These are phyloP conservation scores for Cliona cf. orientalis DNA, from an alignment of 37 sponge, comb jelly and placozoan genomes.

Conservation along the genomic window DNA sequence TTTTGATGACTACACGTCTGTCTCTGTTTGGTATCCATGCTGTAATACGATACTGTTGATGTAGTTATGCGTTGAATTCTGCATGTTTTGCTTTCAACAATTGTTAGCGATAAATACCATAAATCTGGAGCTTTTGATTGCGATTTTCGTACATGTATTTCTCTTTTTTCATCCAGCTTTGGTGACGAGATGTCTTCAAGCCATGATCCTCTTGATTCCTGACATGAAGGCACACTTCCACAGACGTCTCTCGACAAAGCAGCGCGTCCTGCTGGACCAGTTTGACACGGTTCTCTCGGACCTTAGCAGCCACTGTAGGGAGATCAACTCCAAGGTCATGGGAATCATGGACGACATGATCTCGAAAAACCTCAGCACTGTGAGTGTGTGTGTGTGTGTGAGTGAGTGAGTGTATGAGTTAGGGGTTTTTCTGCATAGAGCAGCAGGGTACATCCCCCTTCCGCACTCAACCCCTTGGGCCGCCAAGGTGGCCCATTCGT, in stretches of 20 bases:
- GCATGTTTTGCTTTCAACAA: too few species aligned
- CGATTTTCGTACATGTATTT: background rate
- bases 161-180: conserved; percentile 53
- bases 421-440: too few species aligned
- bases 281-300: conserved; percentile 81
- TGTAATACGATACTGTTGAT: too few species aligned
- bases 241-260: conserved; percentile 52
- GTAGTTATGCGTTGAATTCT: too few species aligned
- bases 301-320: conserved; percentile 76
- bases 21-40: too few species aligned
- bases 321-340: conserved; percentile 84
- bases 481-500: too few species aligned
- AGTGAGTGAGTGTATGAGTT: too few species aligned
- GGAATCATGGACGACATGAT: conserved; percentile 93
- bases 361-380: conserved; percentile 69
- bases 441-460: too few species aligned
- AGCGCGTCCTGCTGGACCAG: conserved; percentile 76
- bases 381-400: too few species aligned
- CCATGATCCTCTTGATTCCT: conserved; percentile 72
- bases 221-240: conserved; percentile 74
- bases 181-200: conserved; percentile 81
- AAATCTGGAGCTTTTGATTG: background rate
- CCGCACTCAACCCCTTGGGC: too few species aligned
- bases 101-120: too few species aligned
- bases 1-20: too few species aligned